These are phyloP conservation scores for Sturmia bella DNA, from an alignment of 2,888 invertebrate genomes.

Conservation along the genomic window DNA sequence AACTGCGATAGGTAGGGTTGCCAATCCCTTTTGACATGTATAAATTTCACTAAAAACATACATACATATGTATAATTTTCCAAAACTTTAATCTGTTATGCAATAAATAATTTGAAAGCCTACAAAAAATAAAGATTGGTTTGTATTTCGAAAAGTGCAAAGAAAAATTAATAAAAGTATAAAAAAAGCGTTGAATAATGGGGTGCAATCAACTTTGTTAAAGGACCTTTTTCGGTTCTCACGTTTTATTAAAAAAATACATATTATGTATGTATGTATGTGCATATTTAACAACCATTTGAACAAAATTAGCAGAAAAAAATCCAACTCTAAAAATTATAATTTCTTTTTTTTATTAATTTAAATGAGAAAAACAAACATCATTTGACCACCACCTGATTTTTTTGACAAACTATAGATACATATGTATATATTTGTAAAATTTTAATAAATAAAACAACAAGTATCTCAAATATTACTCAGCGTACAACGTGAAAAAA, in stretches of 20 bases:
- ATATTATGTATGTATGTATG: slow-evolving; percentile 26
- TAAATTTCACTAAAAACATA: too few species aligned
- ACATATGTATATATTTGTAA: slow-evolving; percentile 8
- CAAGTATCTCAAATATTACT: slow-evolving; percentile 67
- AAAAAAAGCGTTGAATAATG: slow-evolving; percentile 40
- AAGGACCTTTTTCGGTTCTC: slow-evolving; percentile 72
- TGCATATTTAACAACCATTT: slow-evolving; percentile 41
- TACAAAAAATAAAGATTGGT: background rate
- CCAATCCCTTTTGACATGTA: too few species aligned
- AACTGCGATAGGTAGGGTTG: too few species aligned
- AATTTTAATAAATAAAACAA: slow-evolving; percentile 36
- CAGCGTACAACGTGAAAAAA: slow-evolving; percentile 72
- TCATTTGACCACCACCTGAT: slow-evolving; percentile 71
- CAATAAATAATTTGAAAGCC: background rate
- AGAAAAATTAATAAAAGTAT: slow-evolving; percentile 31
- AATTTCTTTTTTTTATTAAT: slow-evolving; percentile 25
- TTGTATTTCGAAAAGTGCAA: slow-evolving; percentile 48
- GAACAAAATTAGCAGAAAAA: slow-evolving; percentile 48
- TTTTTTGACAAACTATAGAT: slow-evolving; percentile 38
- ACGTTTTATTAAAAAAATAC: slow-evolving; percentile 55
- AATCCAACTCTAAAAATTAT: slow-evolving; percentile 51
- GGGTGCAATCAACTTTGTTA: slow-evolving; percentile 48
- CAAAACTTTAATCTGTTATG: background rate
- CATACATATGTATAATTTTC: background rate
- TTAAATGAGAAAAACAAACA: slow-evolving; percentile 19